These are phyloP conservation scores for Spermophilus dauricus DNA, from an alignment of 2,113 vertebrate species.

Conservation along the genomic window DNA sequence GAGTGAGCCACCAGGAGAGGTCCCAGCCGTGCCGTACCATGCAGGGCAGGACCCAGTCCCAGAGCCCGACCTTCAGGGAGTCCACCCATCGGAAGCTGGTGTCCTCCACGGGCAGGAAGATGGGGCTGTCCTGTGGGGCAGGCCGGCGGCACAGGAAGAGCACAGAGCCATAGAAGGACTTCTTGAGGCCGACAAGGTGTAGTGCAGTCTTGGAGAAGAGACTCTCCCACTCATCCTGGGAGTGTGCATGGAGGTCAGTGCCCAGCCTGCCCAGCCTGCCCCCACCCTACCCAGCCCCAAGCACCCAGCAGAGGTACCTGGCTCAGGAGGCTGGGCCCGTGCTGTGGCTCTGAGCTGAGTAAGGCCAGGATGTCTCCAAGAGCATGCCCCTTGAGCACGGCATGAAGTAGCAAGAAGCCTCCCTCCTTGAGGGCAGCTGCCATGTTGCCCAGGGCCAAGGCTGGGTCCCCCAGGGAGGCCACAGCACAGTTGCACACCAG, in stretches of 20 bases:
- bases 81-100: constrained; percentile 94
- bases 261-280: accelerated
- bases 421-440: constrained; percentile 90
- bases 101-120: constrained; percentile 92
- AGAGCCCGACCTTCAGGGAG: constrained; percentile 92
- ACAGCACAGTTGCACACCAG: constrained; percentile 92
- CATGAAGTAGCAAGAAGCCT: constrained; percentile 95
- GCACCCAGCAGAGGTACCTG: constrained; percentile 88
- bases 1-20: not conserved
- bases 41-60: not conserved
- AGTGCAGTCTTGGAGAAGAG: constrained; percentile 89
- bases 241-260: accelerated
- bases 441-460: constrained; percentile 90
- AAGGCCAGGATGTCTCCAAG: constrained; percentile 93
- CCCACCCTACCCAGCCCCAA: accelerated
- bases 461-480: constrained; percentile 78
- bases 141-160: constrained; percentile 93
- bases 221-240: constrained; percentile 93
- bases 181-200: constrained; percentile 90
- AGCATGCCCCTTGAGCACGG: constrained; percentile 91
- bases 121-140: constrained; percentile 79
- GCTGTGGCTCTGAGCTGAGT: constrained; percentile 87
- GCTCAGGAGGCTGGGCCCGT: constrained; percentile 88
- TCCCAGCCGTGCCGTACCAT: too few relatives aligned
- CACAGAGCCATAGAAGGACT: constrained; percentile 94